A percentile compares a stretch with the other conserved stretches of the same genome.
These are phyloP conservation scores for Chondrilla cf. caribensis DNA, from an alignment of 37 sponge, comb jelly and placozoan species.

Conservation along the genomic window DNA sequence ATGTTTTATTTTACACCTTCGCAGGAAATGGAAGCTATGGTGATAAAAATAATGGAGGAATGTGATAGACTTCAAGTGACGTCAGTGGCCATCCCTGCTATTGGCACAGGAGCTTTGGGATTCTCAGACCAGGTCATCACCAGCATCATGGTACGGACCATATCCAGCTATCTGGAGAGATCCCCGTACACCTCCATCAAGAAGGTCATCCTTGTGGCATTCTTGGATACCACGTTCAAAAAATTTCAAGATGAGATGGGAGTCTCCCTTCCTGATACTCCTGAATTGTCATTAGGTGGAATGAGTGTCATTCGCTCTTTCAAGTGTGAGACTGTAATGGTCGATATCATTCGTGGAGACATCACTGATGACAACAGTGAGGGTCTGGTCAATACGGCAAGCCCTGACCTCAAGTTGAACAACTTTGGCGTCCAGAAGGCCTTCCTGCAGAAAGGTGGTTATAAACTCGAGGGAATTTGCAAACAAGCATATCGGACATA, in stretches of 20 bases:
- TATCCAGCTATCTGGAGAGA: background rate
- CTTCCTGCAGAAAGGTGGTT: conserved; percentile 49
- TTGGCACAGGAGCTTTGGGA: conserved; percentile 16
- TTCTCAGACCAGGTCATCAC: conserved; percentile 12
- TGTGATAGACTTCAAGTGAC: conserved; percentile 22
- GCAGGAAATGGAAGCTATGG: background rate
- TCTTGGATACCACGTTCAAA: conserved; percentile 7
- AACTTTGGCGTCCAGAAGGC: conserved; percentile 47
- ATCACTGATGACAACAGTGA: conserved; percentile 40
- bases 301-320: background rate
- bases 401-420: conserved; percentile 7
- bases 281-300: background rate
- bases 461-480: conserved; percentile 21
- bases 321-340: too few relatives aligned
- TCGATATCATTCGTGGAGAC: conserved; percentile 40
- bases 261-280: background rate
- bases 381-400: conserved; percentile 55
- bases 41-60: background rate
- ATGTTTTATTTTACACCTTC: background rate
- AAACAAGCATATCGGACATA: background rate
- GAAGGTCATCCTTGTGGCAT: conserved; percentile 8
- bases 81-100: conserved; percentile 20
- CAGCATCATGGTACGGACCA: conserved; percentile 2
- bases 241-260: background rate
- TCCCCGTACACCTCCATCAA: background rate